Evolutionary conservation across 2,888 invertebrate genomes (phyloP).

Genomic region (Pollenia griseotomentosa): DNA sequence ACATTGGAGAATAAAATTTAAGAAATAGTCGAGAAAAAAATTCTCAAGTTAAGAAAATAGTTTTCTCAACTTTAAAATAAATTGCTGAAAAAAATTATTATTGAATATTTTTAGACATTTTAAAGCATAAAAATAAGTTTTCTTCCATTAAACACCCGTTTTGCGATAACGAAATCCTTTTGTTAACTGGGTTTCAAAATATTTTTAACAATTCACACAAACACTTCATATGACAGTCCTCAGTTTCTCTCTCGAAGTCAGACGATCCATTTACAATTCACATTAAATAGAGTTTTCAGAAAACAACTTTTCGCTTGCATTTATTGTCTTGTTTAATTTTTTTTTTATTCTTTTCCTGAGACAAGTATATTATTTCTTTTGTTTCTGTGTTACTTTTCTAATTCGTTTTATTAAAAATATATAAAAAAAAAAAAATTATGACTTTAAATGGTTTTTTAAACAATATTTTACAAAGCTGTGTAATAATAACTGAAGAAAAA

Average conservation of each 20-base stretch:
- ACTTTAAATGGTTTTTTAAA: slow-evolving; percentile 32
- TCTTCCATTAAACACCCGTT: too few relatives aligned
- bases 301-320: slow-evolving; percentile 45
- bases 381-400: neutral
- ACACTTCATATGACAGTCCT: slow-evolving; percentile 51
- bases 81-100: too few relatives aligned
- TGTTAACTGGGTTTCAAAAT: slow-evolving; percentile 9
- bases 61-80: too few relatives aligned
- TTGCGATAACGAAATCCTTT: too few relatives aligned
- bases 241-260: neutral
- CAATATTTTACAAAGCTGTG: neutral
- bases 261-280: slow-evolving; percentile 42
- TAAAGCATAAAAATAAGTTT: too few relatives aligned
- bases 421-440: slow-evolving; percentile 49
- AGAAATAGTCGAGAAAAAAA: too few relatives aligned
- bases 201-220: slow-evolving; percentile 36
- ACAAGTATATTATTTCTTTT: slow-evolving; percentile 51
- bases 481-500: neutral
- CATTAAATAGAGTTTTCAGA: slow-evolving; percentile 47
- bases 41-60: too few relatives aligned
- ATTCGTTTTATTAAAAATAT: slow-evolving; percentile 1
- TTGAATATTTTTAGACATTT: too few relatives aligned
- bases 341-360: neutral
- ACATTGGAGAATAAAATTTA: too few relatives aligned
- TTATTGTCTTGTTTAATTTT: slow-evolving; percentile 16